phyloP scores from a whole-genome alignment of 2,113 vertebrate species.

The Gopherus flavomarginatus region DNA sequence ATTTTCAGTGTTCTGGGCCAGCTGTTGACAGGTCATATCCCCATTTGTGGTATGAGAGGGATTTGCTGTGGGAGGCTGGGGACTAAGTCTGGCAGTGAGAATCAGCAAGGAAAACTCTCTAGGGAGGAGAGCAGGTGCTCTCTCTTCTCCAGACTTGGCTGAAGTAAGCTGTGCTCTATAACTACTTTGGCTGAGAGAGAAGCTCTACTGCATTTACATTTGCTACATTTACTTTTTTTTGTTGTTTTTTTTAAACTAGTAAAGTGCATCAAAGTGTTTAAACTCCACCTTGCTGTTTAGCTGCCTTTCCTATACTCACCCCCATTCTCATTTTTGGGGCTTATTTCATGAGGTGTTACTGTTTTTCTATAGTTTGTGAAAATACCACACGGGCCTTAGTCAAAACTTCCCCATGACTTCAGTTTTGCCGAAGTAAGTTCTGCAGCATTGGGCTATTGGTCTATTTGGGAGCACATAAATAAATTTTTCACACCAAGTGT shows the following conservation, averaged over 20 bases:
- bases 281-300: background rate
- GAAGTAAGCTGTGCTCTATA: background rate
- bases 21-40: background rate
- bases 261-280: background rate
- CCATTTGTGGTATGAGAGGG: background rate
- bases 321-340: background rate
- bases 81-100: background rate
- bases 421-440: background rate
- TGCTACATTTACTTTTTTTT: background rate
- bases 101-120: background rate
- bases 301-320: background rate
- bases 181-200: background rate
- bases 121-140: background rate
- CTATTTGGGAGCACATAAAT: background rate
- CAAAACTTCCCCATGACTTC: background rate
- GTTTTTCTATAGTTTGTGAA: background rate
- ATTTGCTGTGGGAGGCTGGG: background rate
- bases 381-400: background rate
- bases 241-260: background rate
- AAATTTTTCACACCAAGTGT: background rate
- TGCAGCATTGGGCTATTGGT: background rate
- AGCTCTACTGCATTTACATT: background rate
- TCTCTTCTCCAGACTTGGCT: background rate
- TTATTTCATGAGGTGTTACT: background rate
- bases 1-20: background rate